These are phyloP conservation scores for Philantomba maxwellii DNA, from an alignment of 2,113 vertebrate genomes.

Conservation along the genomic window DNA sequence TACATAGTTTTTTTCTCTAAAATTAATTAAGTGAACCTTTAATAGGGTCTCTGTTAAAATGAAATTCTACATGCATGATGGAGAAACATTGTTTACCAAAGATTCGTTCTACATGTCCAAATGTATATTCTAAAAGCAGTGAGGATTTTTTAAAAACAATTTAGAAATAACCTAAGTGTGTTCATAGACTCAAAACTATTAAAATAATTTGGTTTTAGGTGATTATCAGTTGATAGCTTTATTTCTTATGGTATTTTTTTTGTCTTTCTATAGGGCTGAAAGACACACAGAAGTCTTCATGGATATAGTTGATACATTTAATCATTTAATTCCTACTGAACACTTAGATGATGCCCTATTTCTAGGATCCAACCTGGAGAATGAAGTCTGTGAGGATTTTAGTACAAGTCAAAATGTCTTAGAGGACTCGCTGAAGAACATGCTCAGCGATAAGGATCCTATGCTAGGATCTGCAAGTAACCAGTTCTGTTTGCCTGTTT, in stretches of 20 bases:
- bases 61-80: constrained; percentile 66
- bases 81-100: constrained; percentile 64
- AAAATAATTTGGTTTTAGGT: constrained; percentile 80
- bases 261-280: constrained; percentile 89
- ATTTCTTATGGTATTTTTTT: constrained; percentile 88
- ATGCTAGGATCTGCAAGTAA: constrained; percentile 99
- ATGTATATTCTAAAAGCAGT: constrained; percentile 49
- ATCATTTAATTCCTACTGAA: constrained; percentile 99
- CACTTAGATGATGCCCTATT: constrained; percentile 98
- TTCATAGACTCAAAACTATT: constrained; percentile 74
- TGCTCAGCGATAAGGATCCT: constrained; percentile 99
- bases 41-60: constrained; percentile 58
- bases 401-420: constrained; percentile 87
- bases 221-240: constrained; percentile 81
- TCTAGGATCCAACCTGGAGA: constrained; percentile 95
- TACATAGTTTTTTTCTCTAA: background rate
- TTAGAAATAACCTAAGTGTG: constrained; percentile 74
- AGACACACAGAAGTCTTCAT: constrained; percentile 96
- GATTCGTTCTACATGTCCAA: constrained; percentile 60
- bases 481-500: constrained; percentile 94
- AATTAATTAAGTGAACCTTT: constrained; percentile 54
- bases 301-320: constrained; percentile 99
- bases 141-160: constrained; percentile 52
- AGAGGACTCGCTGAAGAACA: constrained; percentile 98
- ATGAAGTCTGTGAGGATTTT: constrained; percentile 98